These are phyloP conservation scores for Sylvilagus bachmani DNA, from an alignment of 2,113 vertebrate species.

Conservation along the genomic window DNA sequence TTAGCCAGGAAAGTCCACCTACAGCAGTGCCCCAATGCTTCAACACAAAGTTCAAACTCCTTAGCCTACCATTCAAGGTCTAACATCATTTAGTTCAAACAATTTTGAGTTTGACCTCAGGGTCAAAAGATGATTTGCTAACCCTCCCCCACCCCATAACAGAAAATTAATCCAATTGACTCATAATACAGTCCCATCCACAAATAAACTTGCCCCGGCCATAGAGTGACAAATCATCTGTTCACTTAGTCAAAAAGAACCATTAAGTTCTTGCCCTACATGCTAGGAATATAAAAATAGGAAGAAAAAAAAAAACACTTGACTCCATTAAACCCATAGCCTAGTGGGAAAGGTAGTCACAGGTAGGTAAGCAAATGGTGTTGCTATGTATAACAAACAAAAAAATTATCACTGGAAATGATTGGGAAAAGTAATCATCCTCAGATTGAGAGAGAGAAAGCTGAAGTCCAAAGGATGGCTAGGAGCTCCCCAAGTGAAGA, in stretches of 20 bases:
- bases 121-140: background rate
- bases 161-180: background rate
- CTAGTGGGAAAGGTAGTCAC: background rate
- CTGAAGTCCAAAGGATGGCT: background rate
- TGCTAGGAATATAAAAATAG: background rate
- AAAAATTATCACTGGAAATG: background rate
- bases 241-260: background rate
- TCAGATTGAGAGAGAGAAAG: background rate
- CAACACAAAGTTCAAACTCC: background rate
- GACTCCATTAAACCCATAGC: background rate
- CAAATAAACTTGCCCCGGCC: background rate
- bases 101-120: background rate
- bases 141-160: background rate
- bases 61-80: background rate
- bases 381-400: background rate
- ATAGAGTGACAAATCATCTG: background rate
- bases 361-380: background rate
- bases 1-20: background rate
- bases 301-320: background rate
- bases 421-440: background rate
- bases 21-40: background rate
- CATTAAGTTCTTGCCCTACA: background rate
- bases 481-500: background rate
- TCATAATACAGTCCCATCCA: background rate
- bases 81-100: constrained; percentile 25